Base-by-base conservation (phyloP, 2,113 vertebrate species). In the Alouatta palliata region DNA sequence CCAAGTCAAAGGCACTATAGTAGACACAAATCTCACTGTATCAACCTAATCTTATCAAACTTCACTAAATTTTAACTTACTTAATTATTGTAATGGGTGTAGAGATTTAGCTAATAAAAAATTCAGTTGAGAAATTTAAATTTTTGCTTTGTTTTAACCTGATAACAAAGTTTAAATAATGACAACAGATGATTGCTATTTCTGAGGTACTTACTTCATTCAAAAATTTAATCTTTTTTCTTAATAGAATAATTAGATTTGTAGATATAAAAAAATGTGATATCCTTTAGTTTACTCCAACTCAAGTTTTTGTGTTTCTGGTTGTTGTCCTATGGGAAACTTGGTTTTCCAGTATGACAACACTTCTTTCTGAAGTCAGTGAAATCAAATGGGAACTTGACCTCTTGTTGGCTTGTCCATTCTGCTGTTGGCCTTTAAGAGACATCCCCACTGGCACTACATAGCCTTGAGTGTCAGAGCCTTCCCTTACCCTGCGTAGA, bases 81-180 rank as follows among this genome's bases (percentile, higher is more conserved):
- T 90, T 84, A 83, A 30, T 89, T 95, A 43, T 86, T n/a, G 64
- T 76, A 64, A n/a, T 40, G 64, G 35, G 6, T 68, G 1, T 21
- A 64, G 32, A 84, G 30, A 95, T 85, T 88, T 88, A 70, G 27
- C 10, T 49, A 76, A 66, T 58, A 45, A 81, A 30, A 10, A 88
- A 58, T 58, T 27, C 14, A 30, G 17, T 9, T 87, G n/a, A 91
- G 27, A 87, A 30, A 75, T 61, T 21, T 17, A 66, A n/a, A 4
- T 61, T 66, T 82, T 96, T 88, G 49, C 49, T 68, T 68, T 4
- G 16, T 79, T 97, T 94, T 49, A 87, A 82, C 30, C 30, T 73
- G 58, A 66, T 79, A 70, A 81, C 5, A 43, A 64, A 88, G 30
- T 40, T 94, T 70, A 81, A 87, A 64, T 89, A 82, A 83, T 79